Conservation (phyloP, 64 coral and sea anemone species). For the Stylophora pistillata region DNA sequence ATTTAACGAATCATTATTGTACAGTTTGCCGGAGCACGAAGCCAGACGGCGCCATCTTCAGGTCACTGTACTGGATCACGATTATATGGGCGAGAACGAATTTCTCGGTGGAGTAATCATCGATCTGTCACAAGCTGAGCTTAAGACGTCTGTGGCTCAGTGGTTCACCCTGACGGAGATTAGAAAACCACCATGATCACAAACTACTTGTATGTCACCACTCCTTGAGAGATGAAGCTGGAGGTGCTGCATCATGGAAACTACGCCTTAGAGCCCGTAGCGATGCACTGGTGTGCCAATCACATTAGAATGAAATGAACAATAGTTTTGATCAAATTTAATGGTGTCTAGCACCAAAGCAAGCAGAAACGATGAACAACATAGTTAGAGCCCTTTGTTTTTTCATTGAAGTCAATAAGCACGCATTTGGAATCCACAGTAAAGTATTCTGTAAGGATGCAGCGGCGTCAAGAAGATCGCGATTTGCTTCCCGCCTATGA, state of each 20-base stretch:
- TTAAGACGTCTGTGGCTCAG: conserved; percentile 25
- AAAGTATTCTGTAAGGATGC: too few species aligned
- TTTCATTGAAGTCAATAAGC: too few species aligned
- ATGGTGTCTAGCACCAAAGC: too few species aligned
- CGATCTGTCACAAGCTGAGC: conserved; percentile 72
- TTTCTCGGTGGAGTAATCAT: conserved; percentile 93
- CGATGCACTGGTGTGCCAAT: too few species aligned
- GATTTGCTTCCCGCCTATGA: too few species aligned
- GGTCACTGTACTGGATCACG: conserved; percentile 97
- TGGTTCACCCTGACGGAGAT: conserved; percentile 89
- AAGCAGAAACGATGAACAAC: too few species aligned
- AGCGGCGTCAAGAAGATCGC: too few species aligned
- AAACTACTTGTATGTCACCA: not conserved
- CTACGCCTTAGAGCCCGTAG: not conserved
- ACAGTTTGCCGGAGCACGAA: conserved; percentile 52
- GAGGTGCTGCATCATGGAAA: not conserved
- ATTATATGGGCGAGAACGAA: conserved; percentile 91
- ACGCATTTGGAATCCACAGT: too few species aligned
- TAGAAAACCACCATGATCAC: conserved; percentile 36
- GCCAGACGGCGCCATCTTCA: conserved; percentile 60
- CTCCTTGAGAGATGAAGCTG: not conserved
- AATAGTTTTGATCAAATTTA: too few species aligned
- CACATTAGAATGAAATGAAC: too few species aligned
- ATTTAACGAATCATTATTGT: conserved; percentile 91
- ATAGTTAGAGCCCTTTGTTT: too few species aligned